Evolutionary conservation across 2,113 vertebrate genomes (phyloP), one percentile per base, ranked within the genome.

Genomic region (Vidua chalybeata): DNA sequence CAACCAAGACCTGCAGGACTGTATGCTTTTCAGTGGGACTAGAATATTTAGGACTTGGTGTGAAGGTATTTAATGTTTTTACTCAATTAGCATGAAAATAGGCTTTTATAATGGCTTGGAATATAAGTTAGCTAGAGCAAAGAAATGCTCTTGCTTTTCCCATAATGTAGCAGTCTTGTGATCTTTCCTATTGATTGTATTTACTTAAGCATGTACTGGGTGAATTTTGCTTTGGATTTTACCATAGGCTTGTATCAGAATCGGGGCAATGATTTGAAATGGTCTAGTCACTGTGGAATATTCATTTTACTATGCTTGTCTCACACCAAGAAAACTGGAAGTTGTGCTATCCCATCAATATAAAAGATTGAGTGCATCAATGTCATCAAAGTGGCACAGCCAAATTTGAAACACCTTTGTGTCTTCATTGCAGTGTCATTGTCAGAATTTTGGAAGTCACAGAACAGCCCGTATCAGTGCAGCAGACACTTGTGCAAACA

Each of bases 331-430:
- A 41, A 68, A 63, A 64, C 23, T n/a, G 13, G 13, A 33, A 75
- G 33, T 27, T 4, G 1, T 64, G 15, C 67, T 66, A 1, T 71
- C 46, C 13, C 14, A 13, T 58, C 20, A 58, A 0, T 49, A 10
- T 26, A 51, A 77, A 86, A 81, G 16, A 18, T 33, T 0, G 8
- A 61, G 11, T 31, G 31, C 0, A 0, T 59, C 17, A 66, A 0
- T 26, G 33, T 84, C 67, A 61, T 13, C 27, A 19, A 23, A 19
- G 27, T 39, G 28, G 22, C 33, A 11, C 22, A 46, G 28, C 24
- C 17, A 54, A 41, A 54, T 86, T 26, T 86, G 76, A 81, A 72
- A 35, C 6, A 31, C 13, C 14, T 89, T 63, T 39, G 33, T 4
- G 8, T 78, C 12, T 46, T 7, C 11, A 1, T 35, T 74, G 43